phyloP scores from a whole-genome alignment of 2,797 vertebrate genomes.

The Iguana delicatissima region DNA sequence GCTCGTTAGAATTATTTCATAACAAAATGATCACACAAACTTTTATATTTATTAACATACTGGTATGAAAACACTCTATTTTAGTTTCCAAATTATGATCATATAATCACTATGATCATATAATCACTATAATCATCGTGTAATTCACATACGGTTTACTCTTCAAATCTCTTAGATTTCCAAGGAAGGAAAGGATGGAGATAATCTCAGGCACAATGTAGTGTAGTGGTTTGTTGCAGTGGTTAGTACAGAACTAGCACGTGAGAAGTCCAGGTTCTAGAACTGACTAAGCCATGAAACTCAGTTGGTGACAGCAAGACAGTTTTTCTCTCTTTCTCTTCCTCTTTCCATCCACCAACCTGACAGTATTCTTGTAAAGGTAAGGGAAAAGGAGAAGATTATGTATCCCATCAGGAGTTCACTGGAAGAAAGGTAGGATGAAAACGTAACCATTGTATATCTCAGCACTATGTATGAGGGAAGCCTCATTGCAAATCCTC shows the following conservation, averaged over 20 bases:
- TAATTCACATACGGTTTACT: neutral
- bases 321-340: no score
- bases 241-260: neutral
- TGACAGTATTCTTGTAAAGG: no score
- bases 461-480: neutral
- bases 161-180: neutral
- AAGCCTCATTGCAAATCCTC: neutral
- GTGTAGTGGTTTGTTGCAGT: neutral
- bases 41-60: neutral
- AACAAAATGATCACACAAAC: conserved; percentile 24
- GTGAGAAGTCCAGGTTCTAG: neutral
- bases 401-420: no score
- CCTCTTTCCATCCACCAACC: no score
- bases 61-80: neutral
- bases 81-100: neutral
- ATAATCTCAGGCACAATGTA: neutral
- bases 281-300: no score
- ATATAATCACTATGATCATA: neutral
- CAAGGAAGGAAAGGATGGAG: neutral
- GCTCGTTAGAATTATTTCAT: conserved; percentile 39
- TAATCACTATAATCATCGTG: neutral
- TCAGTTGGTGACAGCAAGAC: no score
- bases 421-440: no score
- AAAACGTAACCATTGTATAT: no score
- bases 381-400: no score